Base-by-base conservation (phyloP, 2,888 invertebrate genomes). In the Cyaniris semiargus region DNA sequence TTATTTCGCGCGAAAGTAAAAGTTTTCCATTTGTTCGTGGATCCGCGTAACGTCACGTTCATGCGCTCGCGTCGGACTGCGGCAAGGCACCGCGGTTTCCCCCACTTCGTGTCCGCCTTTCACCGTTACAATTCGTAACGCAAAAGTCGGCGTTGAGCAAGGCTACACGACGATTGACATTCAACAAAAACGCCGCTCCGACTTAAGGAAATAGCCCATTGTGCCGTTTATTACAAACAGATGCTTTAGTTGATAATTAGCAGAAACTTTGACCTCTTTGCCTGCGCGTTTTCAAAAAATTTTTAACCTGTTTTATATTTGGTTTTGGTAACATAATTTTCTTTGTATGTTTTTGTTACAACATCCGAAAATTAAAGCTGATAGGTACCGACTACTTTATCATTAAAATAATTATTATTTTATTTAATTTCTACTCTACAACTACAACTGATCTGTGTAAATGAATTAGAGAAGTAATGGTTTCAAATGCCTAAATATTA, bases 151-250 rank as follows among this genome's bases (percentile, higher is more conserved):
- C 83, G 90, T 91, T 92, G 86, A 89, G 91, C 93, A 92, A 93
- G 93, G 92, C 92, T 92, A 85, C 87, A 87, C 85, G 90, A 88
- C 90, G 92, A 92, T 89, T 92, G 93, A 92, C 93, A 92, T 92
- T 92, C 89, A 91, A 89, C 92, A 92, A 90, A 90, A 90, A 89
- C 87, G 83, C 85, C 86, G 84, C 84, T 84, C 84, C 86, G 48
- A 74, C 82, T 83, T 85, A 90, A 91, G 91, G 90, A 92, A 91
- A 92, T 88, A 85, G 85, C 83, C 78, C 83, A 85, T 84, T 85
- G 53, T 83, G 83, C 83, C 77, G 27, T 74, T 44, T 74, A 74
- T 48, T 66, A 18, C 27, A 27, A 74, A 21, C 53, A 74, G 48
- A 27, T 72, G 38, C 44, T 5, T 23, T 7, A 23, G 38, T 66